A percentile compares a stretch with the other conserved stretches of the same genome.
Conservation (phyloP, 2,797 vertebrate genomes). For the Rhinella marina region DNA sequence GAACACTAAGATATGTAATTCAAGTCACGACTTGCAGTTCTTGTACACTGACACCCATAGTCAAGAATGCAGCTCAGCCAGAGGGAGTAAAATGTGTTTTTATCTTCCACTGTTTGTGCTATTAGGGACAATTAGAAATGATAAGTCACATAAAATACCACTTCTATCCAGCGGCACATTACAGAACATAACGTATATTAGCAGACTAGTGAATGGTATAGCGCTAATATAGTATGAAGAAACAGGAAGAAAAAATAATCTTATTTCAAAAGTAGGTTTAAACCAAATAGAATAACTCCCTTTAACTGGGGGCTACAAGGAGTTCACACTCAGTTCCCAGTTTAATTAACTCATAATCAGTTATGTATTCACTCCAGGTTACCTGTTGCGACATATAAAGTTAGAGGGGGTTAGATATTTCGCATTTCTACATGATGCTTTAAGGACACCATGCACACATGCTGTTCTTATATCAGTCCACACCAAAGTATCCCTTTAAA, state of each 20-base stretch:
- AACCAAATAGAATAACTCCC: background rate
- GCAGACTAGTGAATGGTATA: background rate
- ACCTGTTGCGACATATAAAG: too few relatives aligned
- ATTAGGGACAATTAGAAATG: background rate
- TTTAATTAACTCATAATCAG: background rate
- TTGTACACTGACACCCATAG: slow-evolving; percentile 10
- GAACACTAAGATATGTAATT: slow-evolving; percentile 15
- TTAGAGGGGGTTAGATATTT: too few relatives aligned
- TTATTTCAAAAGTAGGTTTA: background rate
- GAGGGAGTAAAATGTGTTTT: slow-evolving; percentile 36
- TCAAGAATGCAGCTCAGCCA: slow-evolving; percentile 40
- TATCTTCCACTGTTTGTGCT: slow-evolving; percentile 12
- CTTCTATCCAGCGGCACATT: background rate
- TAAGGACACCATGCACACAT: too few relatives aligned
- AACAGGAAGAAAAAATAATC: background rate
- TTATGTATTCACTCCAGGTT: too few relatives aligned
- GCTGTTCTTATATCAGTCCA: too few relatives aligned
- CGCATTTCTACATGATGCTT: too few relatives aligned
- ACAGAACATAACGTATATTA: background rate
- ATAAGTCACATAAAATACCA: background rate
- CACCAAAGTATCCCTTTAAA: too few relatives aligned
- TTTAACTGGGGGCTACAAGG: background rate
- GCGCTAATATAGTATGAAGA: background rate
- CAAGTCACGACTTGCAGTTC: slow-evolving; percentile 30
- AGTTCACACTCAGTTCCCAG: background rate